Conservation (phyloP, 1,140 invertebrate species). For the Anagrus nilaparvatae region DNA sequence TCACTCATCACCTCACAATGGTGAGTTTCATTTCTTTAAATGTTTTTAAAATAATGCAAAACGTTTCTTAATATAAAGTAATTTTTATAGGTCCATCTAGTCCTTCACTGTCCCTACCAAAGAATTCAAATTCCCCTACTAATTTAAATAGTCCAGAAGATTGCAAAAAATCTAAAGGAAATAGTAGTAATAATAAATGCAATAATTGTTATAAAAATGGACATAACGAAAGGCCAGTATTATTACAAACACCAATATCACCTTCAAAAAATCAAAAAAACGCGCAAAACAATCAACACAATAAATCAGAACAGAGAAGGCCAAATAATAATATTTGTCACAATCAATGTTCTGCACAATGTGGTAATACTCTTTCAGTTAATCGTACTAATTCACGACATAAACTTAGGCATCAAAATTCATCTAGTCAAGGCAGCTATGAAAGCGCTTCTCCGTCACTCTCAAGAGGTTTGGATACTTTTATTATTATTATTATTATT, state of each 20-base stretch:
- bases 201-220: conserved; percentile 39
- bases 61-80: not conserved
- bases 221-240: conserved; percentile 32
- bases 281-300: conserved; percentile 24
- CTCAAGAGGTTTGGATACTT: too few species aligned
- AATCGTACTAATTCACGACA: conserved; percentile 36
- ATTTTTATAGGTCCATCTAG: conserved; percentile 30
- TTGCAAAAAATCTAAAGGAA: not conserved
- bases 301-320: conserved; percentile 32
- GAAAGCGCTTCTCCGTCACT: conserved; percentile 51
- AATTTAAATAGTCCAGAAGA: conserved; percentile 27
- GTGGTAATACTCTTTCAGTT: conserved; percentile 41
- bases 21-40: conserved; percentile 16
- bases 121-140: conserved; percentile 27
- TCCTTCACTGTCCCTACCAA: conserved; percentile 32
- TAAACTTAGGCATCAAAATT: conserved; percentile 51
- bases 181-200: conserved; percentile 21
- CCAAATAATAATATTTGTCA: conserved; percentile 35
- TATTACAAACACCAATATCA: conserved; percentile 34
- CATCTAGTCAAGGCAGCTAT: conserved; percentile 48
- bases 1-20: conserved; percentile 34
- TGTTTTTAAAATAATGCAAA: not conserved
- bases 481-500: too few species aligned
- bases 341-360: conserved; percentile 44
- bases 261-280: conserved; percentile 33